Evolutionary conservation across 1,140 invertebrate genomes (phyloP), one percentile per base, ranked within the genome.

Genomic region (Dendroctonus valens): DNA sequence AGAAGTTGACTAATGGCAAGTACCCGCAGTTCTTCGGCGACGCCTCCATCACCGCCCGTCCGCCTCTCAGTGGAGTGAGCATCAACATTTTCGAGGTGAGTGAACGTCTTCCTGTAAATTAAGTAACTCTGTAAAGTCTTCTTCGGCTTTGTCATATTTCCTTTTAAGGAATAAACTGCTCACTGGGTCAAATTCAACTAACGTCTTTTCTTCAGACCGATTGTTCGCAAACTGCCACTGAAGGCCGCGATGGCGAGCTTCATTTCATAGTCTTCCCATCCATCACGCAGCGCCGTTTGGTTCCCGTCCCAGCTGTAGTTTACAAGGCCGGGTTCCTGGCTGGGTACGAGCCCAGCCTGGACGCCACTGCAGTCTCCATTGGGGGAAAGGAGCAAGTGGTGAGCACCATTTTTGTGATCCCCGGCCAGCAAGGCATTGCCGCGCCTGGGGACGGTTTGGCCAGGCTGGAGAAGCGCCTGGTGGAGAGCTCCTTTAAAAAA

Each of bases 261-360:
- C 91, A 92, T 75, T 93, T 93, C 72, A 89, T 91, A 5, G 89
- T 92, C 0, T 85, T 88, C 14, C 90, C 90, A 0, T 87, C 88
- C 0, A 86, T 91, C 0, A 83, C 90, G 41, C 89, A 91, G 76
- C 80, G 91, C 12, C 85, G 91, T 52, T 77, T 94, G 2, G 85
- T 94, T 1, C 91, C 89, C 0, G 88, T 93, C 37, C 91, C 91
- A 5, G 90, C 91, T 0, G 89, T 88, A 0, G 87, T 92, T 0
- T 92, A 89, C 79, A 85, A 86, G 71, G 82, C 80, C 0, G 87
- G 87, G 5, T 91, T 93, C 57, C 76, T 91, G 5, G 91, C 91
- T 11, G 91, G 91, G 0, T 93, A 93, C 69, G 92, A 93, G 65
- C 89, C 89, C 0, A 84, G 85, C 48, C 75, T 94, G 38, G 91